phyloP scores from a whole-genome alignment of 2,888 invertebrate genomes.

The Apomyelois bistriatella region DNA sequence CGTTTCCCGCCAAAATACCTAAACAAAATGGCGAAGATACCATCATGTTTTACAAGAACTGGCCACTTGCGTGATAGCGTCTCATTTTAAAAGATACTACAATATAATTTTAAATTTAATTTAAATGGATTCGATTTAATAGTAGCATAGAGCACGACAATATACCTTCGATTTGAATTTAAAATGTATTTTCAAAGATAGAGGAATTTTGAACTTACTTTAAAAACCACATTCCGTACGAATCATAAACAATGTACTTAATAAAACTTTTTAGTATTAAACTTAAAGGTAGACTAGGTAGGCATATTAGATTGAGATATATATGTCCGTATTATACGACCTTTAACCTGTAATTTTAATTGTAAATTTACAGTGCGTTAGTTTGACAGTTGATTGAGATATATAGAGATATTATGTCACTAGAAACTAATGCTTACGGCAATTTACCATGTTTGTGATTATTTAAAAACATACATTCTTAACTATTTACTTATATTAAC shows the following conservation, averaged over 20 bases:
- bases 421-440: too few relatives aligned
- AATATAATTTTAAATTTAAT: neutral
- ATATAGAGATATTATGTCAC: too few relatives aligned
- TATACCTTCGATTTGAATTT: slow-evolving; percentile 9
- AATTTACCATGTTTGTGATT: neutral
- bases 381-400: too few relatives aligned
- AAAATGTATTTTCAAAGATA: neutral
- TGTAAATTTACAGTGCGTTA: too few relatives aligned
- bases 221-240: too few relatives aligned
- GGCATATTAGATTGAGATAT: too few relatives aligned
- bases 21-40: neutral
- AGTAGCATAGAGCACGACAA: neutral
- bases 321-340: too few relatives aligned
- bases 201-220: neutral
- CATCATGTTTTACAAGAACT: slow-evolving; percentile 3
- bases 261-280: too few relatives aligned
- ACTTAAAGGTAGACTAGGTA: too few relatives aligned
- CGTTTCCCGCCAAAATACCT: slow-evolving; percentile 15
- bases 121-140: neutral
- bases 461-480: neutral
- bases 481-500: neutral
- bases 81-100: slow-evolving; percentile 14
- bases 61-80: slow-evolving; percentile 18
- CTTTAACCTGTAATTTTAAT: too few relatives aligned
- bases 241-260: too few relatives aligned